Percentiles rank a stretch among this genome's conserved stretches.
phyloP scores from a whole-genome alignment of 2,797 vertebrate species.

The Dermochelys coriacea region DNA sequence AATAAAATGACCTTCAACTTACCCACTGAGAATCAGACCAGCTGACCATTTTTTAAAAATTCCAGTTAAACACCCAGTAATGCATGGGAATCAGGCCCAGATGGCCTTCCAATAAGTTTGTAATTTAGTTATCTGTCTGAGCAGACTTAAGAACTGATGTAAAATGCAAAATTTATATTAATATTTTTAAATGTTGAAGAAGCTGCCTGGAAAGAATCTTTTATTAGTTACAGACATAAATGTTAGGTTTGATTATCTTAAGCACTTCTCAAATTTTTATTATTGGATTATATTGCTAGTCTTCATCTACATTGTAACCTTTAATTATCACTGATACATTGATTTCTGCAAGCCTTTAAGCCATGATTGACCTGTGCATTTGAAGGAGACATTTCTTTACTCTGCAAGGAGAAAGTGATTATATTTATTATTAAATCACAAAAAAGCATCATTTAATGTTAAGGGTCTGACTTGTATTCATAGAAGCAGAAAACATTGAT shows the following conservation, averaged over 20 bases:
- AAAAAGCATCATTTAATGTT: constrained; percentile 9
- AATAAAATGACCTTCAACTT: constrained; percentile 48
- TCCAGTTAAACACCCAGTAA: constrained; percentile 24
- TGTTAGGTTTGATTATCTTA: constrained; percentile 56
- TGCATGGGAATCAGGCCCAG: constrained; percentile 21
- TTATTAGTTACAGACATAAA: constrained; percentile 61
- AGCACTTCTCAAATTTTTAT: constrained; percentile 58
- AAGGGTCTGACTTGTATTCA: constrained; percentile 1
- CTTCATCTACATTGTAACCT: constrained; percentile 67
- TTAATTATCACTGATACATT: constrained; percentile 67
- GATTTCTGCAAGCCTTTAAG: constrained; percentile 65
- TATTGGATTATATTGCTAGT: constrained; percentile 53
- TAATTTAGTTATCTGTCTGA: constrained; percentile 51
- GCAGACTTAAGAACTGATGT: constrained; percentile 49
- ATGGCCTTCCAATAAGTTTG: constrained; percentile 53
- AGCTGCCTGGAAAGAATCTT: constrained; percentile 54
- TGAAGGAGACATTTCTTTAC: constrained; percentile 64
- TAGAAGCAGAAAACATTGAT: constrained; percentile 8
- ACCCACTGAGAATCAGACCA: constrained; percentile 51
- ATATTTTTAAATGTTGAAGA: constrained; percentile 48
- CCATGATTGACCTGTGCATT: constrained; percentile 60
- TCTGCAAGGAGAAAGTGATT: constrained; percentile 32
- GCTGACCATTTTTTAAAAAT: constrained; percentile 34
- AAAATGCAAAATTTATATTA: constrained; percentile 44
- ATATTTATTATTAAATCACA: constrained; percentile 49